Percentiles rank a stretch among this genome's conserved stretches.
Evolutionary conservation across 2,888 invertebrate genomes (phyloP).

Genomic region (Cephus runcator): DNA sequence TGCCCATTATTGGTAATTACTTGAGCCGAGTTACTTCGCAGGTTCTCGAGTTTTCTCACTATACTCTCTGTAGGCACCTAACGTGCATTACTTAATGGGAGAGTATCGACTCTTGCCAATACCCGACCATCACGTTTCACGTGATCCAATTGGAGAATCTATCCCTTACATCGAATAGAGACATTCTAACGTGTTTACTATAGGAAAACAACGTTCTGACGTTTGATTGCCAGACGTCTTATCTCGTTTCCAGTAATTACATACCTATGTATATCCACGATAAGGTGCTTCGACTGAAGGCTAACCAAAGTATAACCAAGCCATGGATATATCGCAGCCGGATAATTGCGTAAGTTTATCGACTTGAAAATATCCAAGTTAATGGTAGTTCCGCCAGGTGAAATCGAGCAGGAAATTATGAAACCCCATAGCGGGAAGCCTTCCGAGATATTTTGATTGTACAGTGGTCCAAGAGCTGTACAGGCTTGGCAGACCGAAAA

Average conservation of each 20-base stretch:
- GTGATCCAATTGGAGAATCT: background rate
- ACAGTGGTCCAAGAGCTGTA: conserved; percentile 16
- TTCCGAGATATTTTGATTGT: conserved; percentile 20
- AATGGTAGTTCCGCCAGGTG: background rate
- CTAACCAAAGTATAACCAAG: background rate
- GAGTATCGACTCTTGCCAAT: background rate
- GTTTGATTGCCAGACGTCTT: background rate
- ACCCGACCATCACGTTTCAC: background rate
- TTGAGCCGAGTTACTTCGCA: conserved; percentile 14
- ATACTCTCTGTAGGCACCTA: background rate
- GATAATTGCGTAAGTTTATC: background rate
- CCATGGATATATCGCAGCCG: background rate
- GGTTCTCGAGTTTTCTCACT: background rate
- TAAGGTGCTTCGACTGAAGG: background rate
- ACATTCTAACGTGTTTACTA: background rate
- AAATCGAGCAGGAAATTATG: conserved; percentile 37
- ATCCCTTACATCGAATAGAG: background rate
- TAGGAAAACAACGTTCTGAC: background rate
- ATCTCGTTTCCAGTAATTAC: background rate
- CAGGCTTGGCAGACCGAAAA: conserved; percentile 42
- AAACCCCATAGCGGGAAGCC: conserved; percentile 47
- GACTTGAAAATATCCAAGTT: background rate
- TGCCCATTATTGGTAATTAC: conserved; percentile 23
- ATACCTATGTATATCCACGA: background rate
- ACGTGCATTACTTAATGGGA: background rate